Evolutionary conservation across 2,888 invertebrate species (phyloP).

Genomic region (Ectemnius lituratus): DNA sequence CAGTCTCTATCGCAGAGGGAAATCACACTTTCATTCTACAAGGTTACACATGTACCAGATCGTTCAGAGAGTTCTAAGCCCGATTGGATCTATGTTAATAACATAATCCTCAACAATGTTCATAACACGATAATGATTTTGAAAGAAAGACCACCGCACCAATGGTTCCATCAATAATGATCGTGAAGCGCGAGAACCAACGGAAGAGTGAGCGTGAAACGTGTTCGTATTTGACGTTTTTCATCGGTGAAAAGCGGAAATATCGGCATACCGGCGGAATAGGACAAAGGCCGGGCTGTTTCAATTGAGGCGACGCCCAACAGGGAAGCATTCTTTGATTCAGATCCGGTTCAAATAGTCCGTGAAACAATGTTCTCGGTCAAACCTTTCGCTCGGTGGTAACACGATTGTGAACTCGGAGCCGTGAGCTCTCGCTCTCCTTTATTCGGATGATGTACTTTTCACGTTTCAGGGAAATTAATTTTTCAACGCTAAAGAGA

Average conservation of each 20-base stretch:
- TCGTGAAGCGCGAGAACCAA: neutral
- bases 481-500: conserved; percentile 38
- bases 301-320: conserved; percentile 6
- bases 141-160: too few relatives aligned
- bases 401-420: neutral
- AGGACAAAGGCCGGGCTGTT: neutral
- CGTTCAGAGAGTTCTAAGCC: neutral
- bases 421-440: neutral
- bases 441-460: neutral
- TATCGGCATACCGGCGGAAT: conserved; percentile 8
- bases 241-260: conserved; percentile 6
- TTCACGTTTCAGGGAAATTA: neutral
- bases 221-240: conserved; percentile 11
- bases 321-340: conserved; percentile 34
- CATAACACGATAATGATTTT: too few relatives aligned
- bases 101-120: too few relatives aligned
- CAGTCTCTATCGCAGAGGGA: conserved; percentile 9
- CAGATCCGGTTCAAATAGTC: conserved; percentile 36
- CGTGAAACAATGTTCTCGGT: conserved; percentile 34
- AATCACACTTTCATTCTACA: too few relatives aligned
- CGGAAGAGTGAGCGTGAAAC: neutral
- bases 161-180: too few relatives aligned
- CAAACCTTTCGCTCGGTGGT: conserved; percentile 25
- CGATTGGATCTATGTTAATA: too few relatives aligned
- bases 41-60: neutral